Conservation (phyloP, 2,888 invertebrate genomes). For the Drosophila hawaiiensis region DNA sequence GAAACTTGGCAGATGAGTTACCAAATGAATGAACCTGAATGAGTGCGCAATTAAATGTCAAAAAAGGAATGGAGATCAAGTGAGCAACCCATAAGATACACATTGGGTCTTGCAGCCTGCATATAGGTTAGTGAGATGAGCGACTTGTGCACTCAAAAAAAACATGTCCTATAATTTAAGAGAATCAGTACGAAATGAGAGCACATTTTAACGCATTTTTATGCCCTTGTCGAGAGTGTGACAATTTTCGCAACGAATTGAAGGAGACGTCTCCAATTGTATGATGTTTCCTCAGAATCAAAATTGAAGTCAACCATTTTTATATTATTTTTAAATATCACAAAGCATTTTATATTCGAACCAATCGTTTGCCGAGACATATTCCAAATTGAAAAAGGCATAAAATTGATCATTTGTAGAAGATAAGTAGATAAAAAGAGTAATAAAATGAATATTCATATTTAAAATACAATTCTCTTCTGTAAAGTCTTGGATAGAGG, state of each 20-base stretch:
- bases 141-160: not conserved
- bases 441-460: too few species aligned
- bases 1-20: constrained; percentile 42
- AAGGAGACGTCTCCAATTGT: not conserved
- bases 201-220: not conserved
- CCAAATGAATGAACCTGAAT: constrained; percentile 53
- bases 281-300: not conserved
- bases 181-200: not conserved
- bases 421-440: not conserved
- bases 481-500: not conserved
- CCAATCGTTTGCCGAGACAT: too few species aligned
- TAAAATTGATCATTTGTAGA: not conserved
- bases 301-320: too few species aligned
- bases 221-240: not conserved
- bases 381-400: too few species aligned
- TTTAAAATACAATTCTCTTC: not conserved
- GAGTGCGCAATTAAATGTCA: constrained; percentile 46
- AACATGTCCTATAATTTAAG: not conserved
- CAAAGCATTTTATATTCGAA: too few species aligned
- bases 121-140: constrained; percentile 11
- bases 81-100: not conserved
- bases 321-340: too few species aligned
- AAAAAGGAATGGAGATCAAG: not conserved
- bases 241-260: too few species aligned
- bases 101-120: constrained; percentile 1